Percentiles rank a stretch among this genome's conserved stretches.
phyloP scores from a whole-genome alignment of 2,888 invertebrate genomes.

The Lepidochitona cinerea region DNA sequence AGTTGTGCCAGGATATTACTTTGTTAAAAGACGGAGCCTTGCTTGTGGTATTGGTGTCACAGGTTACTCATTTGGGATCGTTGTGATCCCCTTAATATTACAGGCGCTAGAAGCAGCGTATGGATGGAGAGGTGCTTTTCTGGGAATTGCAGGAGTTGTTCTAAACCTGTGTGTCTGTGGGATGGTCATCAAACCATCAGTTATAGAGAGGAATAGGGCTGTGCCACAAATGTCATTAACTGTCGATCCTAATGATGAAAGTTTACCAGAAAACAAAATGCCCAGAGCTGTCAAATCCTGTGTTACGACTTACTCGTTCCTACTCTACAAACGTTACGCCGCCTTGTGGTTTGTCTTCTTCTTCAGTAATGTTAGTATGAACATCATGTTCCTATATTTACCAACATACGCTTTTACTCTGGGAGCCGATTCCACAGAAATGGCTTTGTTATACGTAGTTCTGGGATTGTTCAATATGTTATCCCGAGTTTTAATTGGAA shows the following conservation, averaged over 20 bases:
- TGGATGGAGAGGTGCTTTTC: slow-evolving; percentile 13
- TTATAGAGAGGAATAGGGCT: not conserved
- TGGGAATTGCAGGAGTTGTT: not conserved
- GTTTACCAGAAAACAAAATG: no score
- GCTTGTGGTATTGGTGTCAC: slow-evolving; percentile 7
- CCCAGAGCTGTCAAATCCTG: not conserved
- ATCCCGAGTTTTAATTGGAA: not conserved
- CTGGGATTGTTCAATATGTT: not conserved
- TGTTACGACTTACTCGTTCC: not conserved
- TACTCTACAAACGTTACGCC: not conserved
- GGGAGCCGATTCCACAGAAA: not conserved
- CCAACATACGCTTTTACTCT: not conserved
- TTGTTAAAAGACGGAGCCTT: not conserved
- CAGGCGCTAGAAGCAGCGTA: not conserved
- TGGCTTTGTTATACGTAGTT: not conserved
- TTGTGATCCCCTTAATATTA: slow-evolving; percentile 4
- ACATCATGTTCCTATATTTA: not conserved
- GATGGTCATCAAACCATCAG: not conserved
- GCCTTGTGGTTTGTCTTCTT: not conserved
- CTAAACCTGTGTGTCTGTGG: not conserved
- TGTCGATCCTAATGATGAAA: not conserved
- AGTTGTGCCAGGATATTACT: slow-evolving; percentile 4
- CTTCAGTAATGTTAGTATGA: not conserved
- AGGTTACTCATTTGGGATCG: not conserved
- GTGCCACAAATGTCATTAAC: not conserved